These are phyloP conservation scores for Clarias pachynema DNA, from an alignment of 2,797 vertebrate species.

Conservation along the genomic window DNA sequence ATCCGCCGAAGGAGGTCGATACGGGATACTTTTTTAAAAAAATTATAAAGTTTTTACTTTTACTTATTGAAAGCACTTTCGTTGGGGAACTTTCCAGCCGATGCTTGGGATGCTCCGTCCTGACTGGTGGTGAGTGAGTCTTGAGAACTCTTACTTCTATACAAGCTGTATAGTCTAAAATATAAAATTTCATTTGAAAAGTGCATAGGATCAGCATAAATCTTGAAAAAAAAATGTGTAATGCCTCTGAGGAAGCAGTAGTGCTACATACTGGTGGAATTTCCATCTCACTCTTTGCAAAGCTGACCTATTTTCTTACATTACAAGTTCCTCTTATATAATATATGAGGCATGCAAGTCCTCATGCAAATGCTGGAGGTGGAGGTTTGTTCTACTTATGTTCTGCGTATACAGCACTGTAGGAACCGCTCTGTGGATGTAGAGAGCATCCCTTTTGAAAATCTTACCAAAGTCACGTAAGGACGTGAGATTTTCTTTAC, in stretches of 20 bases:
- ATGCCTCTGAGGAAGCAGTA: background rate
- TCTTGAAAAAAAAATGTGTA: background rate
- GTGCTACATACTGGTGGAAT: no score
- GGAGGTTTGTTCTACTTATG: background rate
- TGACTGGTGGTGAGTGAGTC: constrained; percentile 38
- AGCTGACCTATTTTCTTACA: background rate
- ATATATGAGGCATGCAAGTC: background rate
- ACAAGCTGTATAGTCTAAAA: background rate
- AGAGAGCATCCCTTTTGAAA: background rate
- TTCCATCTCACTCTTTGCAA: background rate
- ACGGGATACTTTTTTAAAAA: background rate
- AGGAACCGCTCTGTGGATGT: background rate
- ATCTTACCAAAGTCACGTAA: background rate
- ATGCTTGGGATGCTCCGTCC: constrained; percentile 14
- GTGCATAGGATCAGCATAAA: background rate
- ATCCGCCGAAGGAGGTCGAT: constrained; percentile 17
- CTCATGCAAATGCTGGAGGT: background rate
- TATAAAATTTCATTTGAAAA: background rate
- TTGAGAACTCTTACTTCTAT: background rate
- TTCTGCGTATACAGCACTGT: constrained; percentile 9
- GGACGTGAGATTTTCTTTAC: background rate
- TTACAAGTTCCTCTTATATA: background rate
- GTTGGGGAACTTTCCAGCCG: constrained; percentile 8
- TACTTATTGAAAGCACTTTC: constrained; percentile 35
- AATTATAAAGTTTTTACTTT: background rate